phyloP scores from a whole-genome alignment of 2,888 invertebrate species.

The Melipona beecheii region DNA sequence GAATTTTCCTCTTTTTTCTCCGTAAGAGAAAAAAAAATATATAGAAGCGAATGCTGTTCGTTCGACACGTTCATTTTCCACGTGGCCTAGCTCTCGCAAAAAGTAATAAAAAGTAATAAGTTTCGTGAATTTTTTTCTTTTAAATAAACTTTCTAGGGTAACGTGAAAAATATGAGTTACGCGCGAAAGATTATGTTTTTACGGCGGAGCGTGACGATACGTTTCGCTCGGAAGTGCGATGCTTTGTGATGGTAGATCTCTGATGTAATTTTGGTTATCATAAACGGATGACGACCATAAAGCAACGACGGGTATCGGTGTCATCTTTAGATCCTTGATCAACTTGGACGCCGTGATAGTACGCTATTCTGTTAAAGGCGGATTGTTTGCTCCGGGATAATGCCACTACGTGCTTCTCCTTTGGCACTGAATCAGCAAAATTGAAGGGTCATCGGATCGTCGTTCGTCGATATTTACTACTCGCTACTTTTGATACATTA shows the following conservation, averaged over 20 bases:
- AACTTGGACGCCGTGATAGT: not conserved
- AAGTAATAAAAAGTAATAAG: too few species aligned
- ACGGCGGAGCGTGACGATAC: not conserved
- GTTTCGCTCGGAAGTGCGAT: not conserved
- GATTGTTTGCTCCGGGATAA: not conserved
- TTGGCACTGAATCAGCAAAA: not conserved
- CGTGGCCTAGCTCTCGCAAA: too few species aligned
- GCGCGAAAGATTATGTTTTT: too few species aligned
- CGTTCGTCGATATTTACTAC: not conserved
- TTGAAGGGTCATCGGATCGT: not conserved
- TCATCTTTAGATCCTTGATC: slow-evolving; percentile 24
- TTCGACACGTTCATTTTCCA: too few species aligned
- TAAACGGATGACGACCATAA: slow-evolving; percentile 4
- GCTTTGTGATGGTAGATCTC: slow-evolving; percentile 9
- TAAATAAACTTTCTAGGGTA: too few species aligned
- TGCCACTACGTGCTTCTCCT: not conserved
- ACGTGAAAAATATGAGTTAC: too few species aligned
- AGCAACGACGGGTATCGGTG: slow-evolving; percentile 5
- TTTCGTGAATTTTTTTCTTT: not conserved
- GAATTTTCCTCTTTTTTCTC: too few species aligned
- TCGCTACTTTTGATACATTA: too few species aligned
- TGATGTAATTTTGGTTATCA: not conserved
- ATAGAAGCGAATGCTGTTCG: too few species aligned
- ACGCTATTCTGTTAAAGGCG: slow-evolving; percentile 1
- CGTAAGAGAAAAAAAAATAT: too few species aligned